A percentile compares a stretch with the other conserved stretches of the same genome.
These are phyloP conservation scores for Lepisosteus oculatus DNA, from an alignment of 2,113 vertebrate species.

Conservation along the genomic window DNA sequence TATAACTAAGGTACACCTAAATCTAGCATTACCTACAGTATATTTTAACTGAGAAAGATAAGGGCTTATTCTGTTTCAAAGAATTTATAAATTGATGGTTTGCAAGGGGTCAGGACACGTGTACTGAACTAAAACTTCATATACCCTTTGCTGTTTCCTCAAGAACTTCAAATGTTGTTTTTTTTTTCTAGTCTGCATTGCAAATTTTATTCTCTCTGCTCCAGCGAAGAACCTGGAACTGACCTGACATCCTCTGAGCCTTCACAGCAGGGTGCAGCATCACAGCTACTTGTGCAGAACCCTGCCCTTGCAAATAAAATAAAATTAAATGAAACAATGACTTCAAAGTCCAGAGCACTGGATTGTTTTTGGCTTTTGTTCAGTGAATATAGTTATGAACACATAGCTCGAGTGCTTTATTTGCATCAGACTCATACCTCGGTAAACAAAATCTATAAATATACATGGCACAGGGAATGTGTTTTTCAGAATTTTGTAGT, in stretches of 20 bases:
- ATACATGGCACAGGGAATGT: too few species aligned
- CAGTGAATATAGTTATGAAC: not conserved
- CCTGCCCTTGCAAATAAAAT: not conserved
- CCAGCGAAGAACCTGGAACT: constrained; percentile 13
- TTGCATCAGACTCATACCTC: too few species aligned
- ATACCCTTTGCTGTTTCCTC: constrained; percentile 1
- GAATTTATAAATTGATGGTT: too few species aligned
- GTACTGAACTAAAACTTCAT: not conserved
- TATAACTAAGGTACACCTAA: too few species aligned
- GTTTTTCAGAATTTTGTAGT: too few species aligned
- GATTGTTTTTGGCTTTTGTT: not conserved
- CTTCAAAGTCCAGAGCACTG: not conserved
- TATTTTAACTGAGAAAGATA: too few species aligned
- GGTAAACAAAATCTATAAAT: too few species aligned
- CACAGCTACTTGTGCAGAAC: constrained; percentile 22
- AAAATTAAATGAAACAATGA: constrained; percentile 5
- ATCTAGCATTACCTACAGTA: too few species aligned
- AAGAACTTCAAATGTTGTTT: not conserved
- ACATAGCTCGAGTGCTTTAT: not conserved
- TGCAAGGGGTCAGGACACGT: too few species aligned
- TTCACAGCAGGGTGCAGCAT: constrained; percentile 25
- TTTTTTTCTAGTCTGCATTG: constrained; percentile 2
- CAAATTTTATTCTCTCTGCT: constrained; percentile 25
- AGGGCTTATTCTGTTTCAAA: too few species aligned
- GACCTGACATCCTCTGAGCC: not conserved